Percentiles rank a stretch among this genome's conserved stretches.
Conservation (phyloP, 2,797 vertebrate species). For the Sebastiscus albofasciatus region DNA sequence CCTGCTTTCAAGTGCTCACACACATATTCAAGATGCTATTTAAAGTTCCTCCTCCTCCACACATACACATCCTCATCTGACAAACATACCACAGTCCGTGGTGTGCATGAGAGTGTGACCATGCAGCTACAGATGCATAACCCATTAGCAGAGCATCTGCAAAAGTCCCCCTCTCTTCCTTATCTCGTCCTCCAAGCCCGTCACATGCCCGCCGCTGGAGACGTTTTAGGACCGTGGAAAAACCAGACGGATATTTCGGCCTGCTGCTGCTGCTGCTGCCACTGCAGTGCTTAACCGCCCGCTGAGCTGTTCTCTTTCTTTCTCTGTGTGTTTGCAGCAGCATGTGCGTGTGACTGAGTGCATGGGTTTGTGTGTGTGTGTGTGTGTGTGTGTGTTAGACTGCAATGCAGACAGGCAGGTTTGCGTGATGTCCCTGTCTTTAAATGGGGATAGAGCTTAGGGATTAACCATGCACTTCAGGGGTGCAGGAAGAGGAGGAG, state of each 20-base stretch:
- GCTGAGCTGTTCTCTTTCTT: constrained; percentile 55
- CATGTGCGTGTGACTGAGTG: constrained; percentile 40
- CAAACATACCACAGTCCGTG: constrained; percentile 22
- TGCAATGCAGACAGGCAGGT: constrained; percentile 62
- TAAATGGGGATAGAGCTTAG: constrained; percentile 71
- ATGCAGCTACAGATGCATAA: constrained; percentile 22
- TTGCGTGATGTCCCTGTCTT: constrained; percentile 74
- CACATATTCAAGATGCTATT: constrained; percentile 1
- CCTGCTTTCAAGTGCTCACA: background rate
- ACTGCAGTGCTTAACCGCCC: constrained; percentile 55
- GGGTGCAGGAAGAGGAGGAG: constrained; percentile 65
- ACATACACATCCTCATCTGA: constrained; percentile 23
- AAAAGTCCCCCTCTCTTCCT: constrained; percentile 37
- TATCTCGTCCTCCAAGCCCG: constrained; percentile 30
- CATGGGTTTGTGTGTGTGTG: constrained; percentile 4
- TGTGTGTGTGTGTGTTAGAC: constrained; percentile 30
- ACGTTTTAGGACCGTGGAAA: constrained; percentile 30
- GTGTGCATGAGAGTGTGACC: constrained; percentile 43
- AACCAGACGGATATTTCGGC: constrained; percentile 19
- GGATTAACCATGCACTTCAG: constrained; percentile 78
- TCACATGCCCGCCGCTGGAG: constrained; percentile 43
- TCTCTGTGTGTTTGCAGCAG: constrained; percentile 43
- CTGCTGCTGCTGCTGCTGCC: constrained; percentile 21
- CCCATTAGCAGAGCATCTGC: constrained; percentile 27
- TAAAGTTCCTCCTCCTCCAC: constrained; percentile 4